Evolutionary conservation across 2,113 vertebrate genomes (phyloP).

Genomic region (Serilophus lunatus): DNA sequence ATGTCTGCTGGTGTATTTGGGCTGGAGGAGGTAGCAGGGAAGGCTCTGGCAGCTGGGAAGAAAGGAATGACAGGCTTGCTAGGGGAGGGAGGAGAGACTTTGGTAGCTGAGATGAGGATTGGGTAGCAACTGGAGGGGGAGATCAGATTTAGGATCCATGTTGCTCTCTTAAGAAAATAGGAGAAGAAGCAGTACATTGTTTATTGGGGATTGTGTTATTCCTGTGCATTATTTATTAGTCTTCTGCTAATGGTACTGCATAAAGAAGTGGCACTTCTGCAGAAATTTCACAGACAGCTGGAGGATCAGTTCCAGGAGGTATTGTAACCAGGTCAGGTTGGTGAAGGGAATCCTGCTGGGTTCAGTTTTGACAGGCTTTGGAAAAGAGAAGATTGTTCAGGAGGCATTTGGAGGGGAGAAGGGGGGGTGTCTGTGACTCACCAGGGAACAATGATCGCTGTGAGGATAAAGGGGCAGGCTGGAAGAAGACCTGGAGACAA

Average conservation of each 20-base stretch:
- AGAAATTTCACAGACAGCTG: slow-evolving; percentile 35
- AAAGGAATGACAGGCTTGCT: slow-evolving; percentile 47
- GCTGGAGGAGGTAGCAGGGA: neutral
- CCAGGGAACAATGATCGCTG: slow-evolving; percentile 19
- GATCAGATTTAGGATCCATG: slow-evolving; percentile 50
- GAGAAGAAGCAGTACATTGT: slow-evolving; percentile 2
- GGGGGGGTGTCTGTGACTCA: slow-evolving; percentile 15
- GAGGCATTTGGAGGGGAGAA: slow-evolving; percentile 26
- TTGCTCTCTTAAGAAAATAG: slow-evolving; percentile 34
- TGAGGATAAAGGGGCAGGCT: slow-evolving; percentile 40
- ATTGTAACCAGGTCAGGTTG: slow-evolving; percentile 44
- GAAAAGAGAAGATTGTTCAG: slow-evolving; percentile 43
- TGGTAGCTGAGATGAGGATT: neutral
- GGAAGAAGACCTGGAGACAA: slow-evolving; percentile 39
- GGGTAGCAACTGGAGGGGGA: slow-evolving; percentile 33
- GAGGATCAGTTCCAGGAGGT: slow-evolving; percentile 47
- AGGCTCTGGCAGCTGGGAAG: slow-evolving; percentile 37
- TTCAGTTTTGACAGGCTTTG: slow-evolving; percentile 47
- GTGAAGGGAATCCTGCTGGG: slow-evolving; percentile 46
- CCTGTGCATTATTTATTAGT: slow-evolving; percentile 44
- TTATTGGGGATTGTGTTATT: slow-evolving; percentile 37
- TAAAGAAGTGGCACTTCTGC: slow-evolving; percentile 29
- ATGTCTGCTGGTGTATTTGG: neutral
- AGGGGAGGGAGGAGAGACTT: neutral
- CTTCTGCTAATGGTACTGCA: slow-evolving; percentile 29